Evolutionary conservation across 1,140 invertebrate genomes (phyloP).

Genomic region (Drosophila gunungcola): DNA sequence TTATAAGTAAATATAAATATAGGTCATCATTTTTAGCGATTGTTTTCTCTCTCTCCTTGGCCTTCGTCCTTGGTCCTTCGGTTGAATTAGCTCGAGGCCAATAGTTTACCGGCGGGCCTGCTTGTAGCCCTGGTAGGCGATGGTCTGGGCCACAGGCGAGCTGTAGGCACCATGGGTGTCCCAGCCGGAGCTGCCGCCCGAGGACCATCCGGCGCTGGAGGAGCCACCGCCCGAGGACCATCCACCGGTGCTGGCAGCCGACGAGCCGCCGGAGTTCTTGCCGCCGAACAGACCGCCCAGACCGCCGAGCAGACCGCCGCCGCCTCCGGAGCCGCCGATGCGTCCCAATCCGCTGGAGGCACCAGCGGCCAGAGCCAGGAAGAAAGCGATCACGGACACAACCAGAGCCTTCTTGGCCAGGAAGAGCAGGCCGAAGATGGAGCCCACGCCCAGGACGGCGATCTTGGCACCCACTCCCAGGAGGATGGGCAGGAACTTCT

Average conservation of each 20-base stretch:
- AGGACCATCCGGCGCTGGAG: slow-evolving; percentile 69
- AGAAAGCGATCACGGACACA: slow-evolving; percentile 87
- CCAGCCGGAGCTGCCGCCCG: slow-evolving; percentile 76
- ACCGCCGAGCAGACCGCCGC: slow-evolving; percentile 78
- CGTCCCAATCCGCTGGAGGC: slow-evolving; percentile 87
- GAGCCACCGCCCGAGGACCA: slow-evolving; percentile 81
- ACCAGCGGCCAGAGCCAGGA: slow-evolving; percentile 86
- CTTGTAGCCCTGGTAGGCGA: slow-evolving; percentile 85
- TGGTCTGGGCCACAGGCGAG: slow-evolving; percentile 84
- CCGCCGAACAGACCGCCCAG: slow-evolving; percentile 81
- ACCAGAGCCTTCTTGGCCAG: slow-evolving; percentile 89
- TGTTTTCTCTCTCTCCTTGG: slow-evolving; percentile 65
- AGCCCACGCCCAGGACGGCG: slow-evolving; percentile 86
- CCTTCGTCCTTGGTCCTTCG: slow-evolving; percentile 37
- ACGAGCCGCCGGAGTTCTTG: slow-evolving; percentile 67
- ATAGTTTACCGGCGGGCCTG: slow-evolving; percentile 76
- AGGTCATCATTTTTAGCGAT: slow-evolving; percentile 76
- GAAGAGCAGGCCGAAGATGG: slow-evolving; percentile 87
- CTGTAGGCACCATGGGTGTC: slow-evolving; percentile 84
- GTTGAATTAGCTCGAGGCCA: slow-evolving; percentile 6
- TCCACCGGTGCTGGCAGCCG: slow-evolving; percentile 64
- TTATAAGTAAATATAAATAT: slow-evolving; percentile 83
- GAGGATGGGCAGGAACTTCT: slow-evolving; percentile 87
- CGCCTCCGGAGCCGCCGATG: slow-evolving; percentile 71
- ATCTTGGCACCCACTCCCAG: slow-evolving; percentile 88